phyloP scores from a whole-genome alignment of 2,888 invertebrate genomes.

The Ypsolopha sequella region DNA sequence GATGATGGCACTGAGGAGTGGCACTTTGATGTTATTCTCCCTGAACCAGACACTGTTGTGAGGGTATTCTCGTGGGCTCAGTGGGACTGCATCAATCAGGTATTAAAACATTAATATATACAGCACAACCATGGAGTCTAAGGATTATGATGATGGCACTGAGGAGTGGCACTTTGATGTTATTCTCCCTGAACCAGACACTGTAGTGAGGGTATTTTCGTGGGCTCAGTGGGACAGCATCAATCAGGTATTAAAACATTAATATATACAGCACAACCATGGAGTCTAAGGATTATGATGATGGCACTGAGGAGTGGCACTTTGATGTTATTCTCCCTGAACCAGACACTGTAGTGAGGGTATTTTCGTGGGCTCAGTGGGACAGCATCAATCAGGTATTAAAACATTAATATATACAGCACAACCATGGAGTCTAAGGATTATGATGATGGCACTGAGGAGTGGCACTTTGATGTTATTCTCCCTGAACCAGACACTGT shows the following conservation, averaged over 20 bases:
- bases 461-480: slow-evolving; percentile 69
- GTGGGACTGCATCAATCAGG: slow-evolving; percentile 79
- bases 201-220: slow-evolving; percentile 77
- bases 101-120: slow-evolving; percentile 22
- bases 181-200: slow-evolving; percentile 64
- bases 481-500: slow-evolving; percentile 66
- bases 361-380: slow-evolving; percentile 91
- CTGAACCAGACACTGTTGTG: slow-evolving; percentile 44
- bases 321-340: slow-evolving; percentile 65
- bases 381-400: slow-evolving; percentile 73
- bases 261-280: slow-evolving; percentile 27
- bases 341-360: slow-evolving; percentile 73
- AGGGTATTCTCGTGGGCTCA: slow-evolving; percentile 88
- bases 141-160: slow-evolving; percentile 56
- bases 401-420: slow-evolving; percentile 13
- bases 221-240: slow-evolving; percentile 91
- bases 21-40: not conserved
- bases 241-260: slow-evolving; percentile 56
- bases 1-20: not conserved
- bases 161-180: slow-evolving; percentile 71
- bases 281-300: slow-evolving; percentile 56
- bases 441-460: slow-evolving; percentile 56
- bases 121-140: slow-evolving; percentile 45
- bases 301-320: slow-evolving; percentile 65
- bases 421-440: slow-evolving; percentile 49